Percentiles rank a stretch among this genome's conserved stretches.
phyloP scores from a whole-genome alignment of 2,113 vertebrate species.

The Columba janthina region DNA sequence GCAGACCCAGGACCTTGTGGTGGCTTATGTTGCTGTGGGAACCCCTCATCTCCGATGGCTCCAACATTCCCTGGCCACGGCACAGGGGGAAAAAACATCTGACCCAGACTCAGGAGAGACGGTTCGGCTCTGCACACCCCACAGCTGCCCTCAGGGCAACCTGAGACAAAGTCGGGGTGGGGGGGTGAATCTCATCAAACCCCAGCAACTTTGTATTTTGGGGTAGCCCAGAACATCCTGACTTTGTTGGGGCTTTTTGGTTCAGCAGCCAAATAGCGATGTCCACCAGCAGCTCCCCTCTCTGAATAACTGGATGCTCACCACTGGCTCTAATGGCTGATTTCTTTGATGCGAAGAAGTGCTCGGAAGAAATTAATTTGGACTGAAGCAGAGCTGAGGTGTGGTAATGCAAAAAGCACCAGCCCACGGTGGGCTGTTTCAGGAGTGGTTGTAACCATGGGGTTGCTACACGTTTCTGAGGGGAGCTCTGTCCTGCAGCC shows the following conservation, averaged over 20 bases:
- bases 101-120: background rate
- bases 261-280: background rate
- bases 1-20: background rate
- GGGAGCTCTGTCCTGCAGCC: background rate
- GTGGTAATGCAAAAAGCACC: background rate
- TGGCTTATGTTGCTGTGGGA: background rate
- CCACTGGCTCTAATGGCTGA: background rate
- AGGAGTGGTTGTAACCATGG: fast-evolving
- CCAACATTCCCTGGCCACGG: background rate
- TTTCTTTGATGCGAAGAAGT: background rate
- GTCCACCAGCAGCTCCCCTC: background rate
- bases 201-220: too few relatives aligned
- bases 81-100: background rate
- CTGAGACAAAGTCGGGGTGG: background rate
- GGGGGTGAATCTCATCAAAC: background rate
- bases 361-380: background rate
- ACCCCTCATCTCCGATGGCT: background rate
- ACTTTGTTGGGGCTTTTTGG: background rate
- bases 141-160: background rate
- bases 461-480: background rate
- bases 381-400: background rate
- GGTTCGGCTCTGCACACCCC: background rate
- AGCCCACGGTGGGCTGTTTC: background rate
- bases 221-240: background rate
- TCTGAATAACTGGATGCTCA: background rate